A percentile compares a stretch with the other conserved stretches of the same genome.
phyloP scores from a whole-genome alignment of 2,113 vertebrate genomes.

The Lepidiolamprologus cunningtoni region DNA sequence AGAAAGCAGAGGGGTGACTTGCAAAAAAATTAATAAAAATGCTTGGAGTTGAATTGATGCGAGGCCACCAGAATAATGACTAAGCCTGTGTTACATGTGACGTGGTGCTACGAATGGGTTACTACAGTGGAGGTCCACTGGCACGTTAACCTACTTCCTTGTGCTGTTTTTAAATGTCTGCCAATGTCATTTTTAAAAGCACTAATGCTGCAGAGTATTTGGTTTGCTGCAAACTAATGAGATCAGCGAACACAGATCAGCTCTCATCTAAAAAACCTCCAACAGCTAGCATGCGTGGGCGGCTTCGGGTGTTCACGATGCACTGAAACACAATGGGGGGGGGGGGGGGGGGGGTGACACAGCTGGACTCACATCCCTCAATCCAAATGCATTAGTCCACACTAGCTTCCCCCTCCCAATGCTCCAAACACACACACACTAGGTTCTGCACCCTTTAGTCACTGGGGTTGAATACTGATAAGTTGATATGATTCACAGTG shows the following conservation, averaged over 20 bases:
- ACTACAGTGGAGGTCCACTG: background rate
- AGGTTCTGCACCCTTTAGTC: background rate
- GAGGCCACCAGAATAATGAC: background rate
- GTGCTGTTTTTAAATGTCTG: background rate
- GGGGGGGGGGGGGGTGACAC: background rate
- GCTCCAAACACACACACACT: background rate
- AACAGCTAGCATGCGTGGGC: background rate
- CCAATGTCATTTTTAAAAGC: background rate
- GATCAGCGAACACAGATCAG: background rate
- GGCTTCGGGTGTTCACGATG: background rate
- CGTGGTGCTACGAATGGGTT: background rate
- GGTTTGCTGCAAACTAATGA: background rate
- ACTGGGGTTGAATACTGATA: background rate
- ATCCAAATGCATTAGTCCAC: background rate
- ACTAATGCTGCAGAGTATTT: background rate
- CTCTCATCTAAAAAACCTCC: constrained; percentile 1
- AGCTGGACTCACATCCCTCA: background rate
- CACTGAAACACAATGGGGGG: background rate
- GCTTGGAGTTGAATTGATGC: background rate
- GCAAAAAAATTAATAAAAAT: background rate
- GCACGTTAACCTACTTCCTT: background rate
- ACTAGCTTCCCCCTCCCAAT: background rate
- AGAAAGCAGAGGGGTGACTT: background rate
- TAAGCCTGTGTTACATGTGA: background rate
- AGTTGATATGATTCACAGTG: constrained; percentile 17